Conservation (phyloP, 92 coral and sea anemone species). For the Actinernus sp. region DNA sequence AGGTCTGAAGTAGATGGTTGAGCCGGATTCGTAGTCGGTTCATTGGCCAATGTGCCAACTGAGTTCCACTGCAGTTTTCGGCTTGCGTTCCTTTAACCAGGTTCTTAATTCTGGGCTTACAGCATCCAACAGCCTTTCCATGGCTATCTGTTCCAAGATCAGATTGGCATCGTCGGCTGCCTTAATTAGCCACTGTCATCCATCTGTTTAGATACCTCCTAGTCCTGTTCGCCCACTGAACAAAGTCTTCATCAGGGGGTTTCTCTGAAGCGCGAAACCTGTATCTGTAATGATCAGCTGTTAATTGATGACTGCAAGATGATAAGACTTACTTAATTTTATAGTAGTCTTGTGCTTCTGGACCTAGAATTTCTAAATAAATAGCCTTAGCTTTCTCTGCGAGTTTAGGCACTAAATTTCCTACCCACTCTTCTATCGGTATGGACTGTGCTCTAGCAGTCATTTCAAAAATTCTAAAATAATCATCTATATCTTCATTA, state of each 20-base stretch:
- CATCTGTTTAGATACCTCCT: conserved; percentile 51
- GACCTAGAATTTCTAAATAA: conserved; percentile 52
- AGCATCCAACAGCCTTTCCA: conserved; percentile 48
- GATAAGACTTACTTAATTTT: conserved; percentile 28
- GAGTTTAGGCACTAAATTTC: conserved; percentile 47
- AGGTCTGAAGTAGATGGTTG: too few relatives aligned
- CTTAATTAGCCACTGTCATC: conserved; percentile 56
- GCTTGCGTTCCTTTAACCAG: conserved; percentile 51
- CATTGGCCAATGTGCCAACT: conserved; percentile 48
- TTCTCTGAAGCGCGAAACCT: conserved; percentile 53
- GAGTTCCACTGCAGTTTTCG: conserved; percentile 44
- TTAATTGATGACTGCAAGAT: conserved; percentile 52
- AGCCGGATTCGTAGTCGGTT: too few relatives aligned
- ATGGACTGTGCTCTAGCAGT: conserved; percentile 63
- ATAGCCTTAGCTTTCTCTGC: conserved; percentile 62
- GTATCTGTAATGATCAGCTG: conserved; percentile 62
- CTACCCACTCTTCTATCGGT: conserved; percentile 64
- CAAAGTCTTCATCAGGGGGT: conserved; percentile 54
- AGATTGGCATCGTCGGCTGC: conserved; percentile 34
- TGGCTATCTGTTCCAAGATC: conserved; percentile 46
- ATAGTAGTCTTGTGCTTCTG: conserved; percentile 31
- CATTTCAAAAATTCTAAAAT: conserved; percentile 68
- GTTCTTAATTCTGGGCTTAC: conserved; percentile 56
- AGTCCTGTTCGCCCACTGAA: conserved; percentile 60
- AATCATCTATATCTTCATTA: conserved; percentile 61